phyloP scores from a whole-genome alignment of 2,797 vertebrate species.

The Epinephelus coioides region DNA sequence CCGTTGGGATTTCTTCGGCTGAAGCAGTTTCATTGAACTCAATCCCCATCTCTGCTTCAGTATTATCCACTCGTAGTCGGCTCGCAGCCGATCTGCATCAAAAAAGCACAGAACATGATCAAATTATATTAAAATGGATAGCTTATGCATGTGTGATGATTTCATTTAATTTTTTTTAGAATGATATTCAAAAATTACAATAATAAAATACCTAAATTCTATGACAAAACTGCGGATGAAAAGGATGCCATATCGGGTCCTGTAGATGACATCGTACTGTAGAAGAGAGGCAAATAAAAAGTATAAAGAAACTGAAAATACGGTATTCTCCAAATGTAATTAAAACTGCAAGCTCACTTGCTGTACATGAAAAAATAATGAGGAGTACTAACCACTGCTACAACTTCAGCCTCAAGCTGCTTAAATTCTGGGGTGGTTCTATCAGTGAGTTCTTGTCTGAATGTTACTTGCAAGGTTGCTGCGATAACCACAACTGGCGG shows the following conservation, averaged over 20 bases:
- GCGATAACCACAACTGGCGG: background rate
- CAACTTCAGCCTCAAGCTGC: background rate
- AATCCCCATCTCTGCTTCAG: constrained; percentile 29
- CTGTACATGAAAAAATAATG: background rate
- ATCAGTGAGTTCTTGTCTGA: background rate
- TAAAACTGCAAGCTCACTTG: background rate
- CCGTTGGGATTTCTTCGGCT: background rate
- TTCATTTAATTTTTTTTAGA: too few relatives aligned
- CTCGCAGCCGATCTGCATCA: rapidly evolving
- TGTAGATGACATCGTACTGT: constrained; percentile 14
- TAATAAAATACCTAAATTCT: constrained; percentile 15
- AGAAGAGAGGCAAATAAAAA: background rate
- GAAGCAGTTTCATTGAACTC: constrained; percentile 16
- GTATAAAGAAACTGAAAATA: background rate
- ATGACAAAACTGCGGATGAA: constrained; percentile 9
- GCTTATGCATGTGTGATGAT: background rate
- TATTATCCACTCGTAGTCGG: background rate
- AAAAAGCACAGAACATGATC: background rate
- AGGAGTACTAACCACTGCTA: constrained; percentile 14
- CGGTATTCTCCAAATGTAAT: background rate
- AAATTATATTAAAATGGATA: background rate
- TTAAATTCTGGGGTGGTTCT: rapidly evolving
- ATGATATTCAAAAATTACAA: too few relatives aligned
- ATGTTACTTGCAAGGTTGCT: background rate
- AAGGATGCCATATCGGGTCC: rapidly evolving